phyloP scores from a whole-genome alignment of 2,113 vertebrate species.

The Nematolebias whitei region DNA sequence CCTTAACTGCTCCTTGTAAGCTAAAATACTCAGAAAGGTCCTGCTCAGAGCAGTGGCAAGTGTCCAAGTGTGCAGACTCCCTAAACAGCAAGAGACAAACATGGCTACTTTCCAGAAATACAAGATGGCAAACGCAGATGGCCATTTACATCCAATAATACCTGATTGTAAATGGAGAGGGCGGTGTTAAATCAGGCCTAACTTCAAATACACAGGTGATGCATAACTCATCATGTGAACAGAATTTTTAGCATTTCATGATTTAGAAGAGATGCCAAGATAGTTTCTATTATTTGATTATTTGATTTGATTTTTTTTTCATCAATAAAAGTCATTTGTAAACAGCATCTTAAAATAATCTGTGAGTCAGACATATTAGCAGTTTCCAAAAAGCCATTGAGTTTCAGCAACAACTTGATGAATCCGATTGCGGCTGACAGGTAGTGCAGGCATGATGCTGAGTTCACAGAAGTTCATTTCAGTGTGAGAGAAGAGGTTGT shows the following conservation, averaged over 20 bases:
- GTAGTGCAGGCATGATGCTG: not conserved
- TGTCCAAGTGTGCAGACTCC: slow-evolving; percentile 42
- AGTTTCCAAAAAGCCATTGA: slow-evolving; percentile 2
- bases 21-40: slow-evolving; percentile 34
- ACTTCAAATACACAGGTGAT: slow-evolving; percentile 69
- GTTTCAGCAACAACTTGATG: not conserved
- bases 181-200: slow-evolving; percentile 78
- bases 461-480: slow-evolving; percentile 22
- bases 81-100: slow-evolving; percentile 69
- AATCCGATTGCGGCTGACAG: slow-evolving; percentile 29
- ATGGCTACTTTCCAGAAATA: slow-evolving; percentile 76
- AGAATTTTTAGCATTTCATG: slow-evolving; percentile 12
- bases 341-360: not conserved
- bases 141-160: slow-evolving; percentile 80
- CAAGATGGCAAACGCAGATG: slow-evolving; percentile 80
- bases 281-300: too few species aligned
- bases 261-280: slow-evolving; percentile 1
- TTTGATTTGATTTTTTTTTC: too few species aligned
- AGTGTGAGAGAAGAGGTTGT: slow-evolving; percentile 5
- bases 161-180: slow-evolving; percentile 83
- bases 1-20: not conserved
- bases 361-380: slow-evolving; percentile 1
- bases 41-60: slow-evolving; percentile 23
- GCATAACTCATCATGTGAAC: slow-evolving; percentile 2
- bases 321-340: too few species aligned